These are phyloP conservation scores for Intellagama lesueurii DNA, from an alignment of 2,797 vertebrate species.

Conservation along the genomic window DNA sequence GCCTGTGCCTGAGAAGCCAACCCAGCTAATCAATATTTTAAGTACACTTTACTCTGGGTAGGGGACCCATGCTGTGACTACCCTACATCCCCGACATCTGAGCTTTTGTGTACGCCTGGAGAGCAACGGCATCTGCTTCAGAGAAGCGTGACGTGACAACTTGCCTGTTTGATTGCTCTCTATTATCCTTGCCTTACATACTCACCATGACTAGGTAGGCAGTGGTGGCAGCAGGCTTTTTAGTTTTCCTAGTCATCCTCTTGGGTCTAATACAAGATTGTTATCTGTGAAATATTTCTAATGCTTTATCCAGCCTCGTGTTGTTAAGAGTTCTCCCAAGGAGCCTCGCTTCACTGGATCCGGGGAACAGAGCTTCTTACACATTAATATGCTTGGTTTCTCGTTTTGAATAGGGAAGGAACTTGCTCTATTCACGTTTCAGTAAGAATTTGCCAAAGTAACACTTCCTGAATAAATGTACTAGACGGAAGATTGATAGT, in stretches of 20 bases:
- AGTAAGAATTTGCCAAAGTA: not conserved
- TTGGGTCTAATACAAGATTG: not conserved
- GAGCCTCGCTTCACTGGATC: not conserved
- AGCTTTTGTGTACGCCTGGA: constrained; percentile 25
- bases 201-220: not conserved
- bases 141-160: not conserved
- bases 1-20: not conserved
- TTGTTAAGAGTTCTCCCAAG: not conserved
- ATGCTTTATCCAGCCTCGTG: not conserved
- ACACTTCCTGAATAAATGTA: not conserved
- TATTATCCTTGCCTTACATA: not conserved
- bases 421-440: not conserved
- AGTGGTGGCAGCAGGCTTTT: not conserved
- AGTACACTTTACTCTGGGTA: constrained; percentile 12
- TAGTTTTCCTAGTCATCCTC: not conserved
- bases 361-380: not conserved
- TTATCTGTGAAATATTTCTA: not conserved
- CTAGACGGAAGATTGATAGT: not conserved
- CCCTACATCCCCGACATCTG: constrained; percentile 32
- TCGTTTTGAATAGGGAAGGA: not conserved
- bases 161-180: not conserved
- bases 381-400: not conserved
- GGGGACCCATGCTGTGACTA: constrained; percentile 18
- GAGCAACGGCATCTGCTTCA: not conserved
- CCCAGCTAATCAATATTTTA: constrained; percentile 36